Percentiles rank a stretch among this genome's conserved stretches.
Evolutionary conservation across 2,797 vertebrate genomes (phyloP).

Genomic region (Argentina silus): DNA sequence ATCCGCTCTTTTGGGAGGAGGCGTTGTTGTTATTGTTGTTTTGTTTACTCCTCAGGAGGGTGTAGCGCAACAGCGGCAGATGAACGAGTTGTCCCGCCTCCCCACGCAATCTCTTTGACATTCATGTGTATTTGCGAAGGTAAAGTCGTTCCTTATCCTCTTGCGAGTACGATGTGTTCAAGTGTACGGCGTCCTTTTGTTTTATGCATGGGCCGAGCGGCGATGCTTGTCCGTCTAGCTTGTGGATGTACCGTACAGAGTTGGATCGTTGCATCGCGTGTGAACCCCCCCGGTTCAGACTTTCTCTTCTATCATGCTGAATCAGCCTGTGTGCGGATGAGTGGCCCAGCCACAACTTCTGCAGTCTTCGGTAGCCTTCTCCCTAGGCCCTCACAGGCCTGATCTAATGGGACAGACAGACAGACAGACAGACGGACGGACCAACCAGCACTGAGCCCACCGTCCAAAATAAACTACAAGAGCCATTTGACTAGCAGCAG

Average conservation of each 20-base stretch:
- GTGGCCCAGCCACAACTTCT: constrained; percentile 53
- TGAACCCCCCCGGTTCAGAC: constrained; percentile 21
- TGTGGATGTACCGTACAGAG: neutral
- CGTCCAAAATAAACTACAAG: neutral
- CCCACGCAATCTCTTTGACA: constrained; percentile 63
- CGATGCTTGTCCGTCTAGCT: neutral
- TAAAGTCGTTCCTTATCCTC: neutral
- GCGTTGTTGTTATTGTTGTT: constrained; percentile 33
- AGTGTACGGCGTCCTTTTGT: neutral
- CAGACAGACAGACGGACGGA: neutral
- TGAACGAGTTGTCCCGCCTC: constrained; percentile 24
- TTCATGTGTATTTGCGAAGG: too few species aligned
- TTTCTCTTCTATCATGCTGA: constrained; percentile 51
- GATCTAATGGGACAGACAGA: constrained; percentile 60
- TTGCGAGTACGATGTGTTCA: neutral
- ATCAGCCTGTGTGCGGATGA: constrained; percentile 52
- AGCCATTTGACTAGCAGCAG: constrained; percentile 12
- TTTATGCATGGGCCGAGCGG: neutral
- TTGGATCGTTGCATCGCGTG: constrained; percentile 29
- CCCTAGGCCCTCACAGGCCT: constrained; percentile 51
- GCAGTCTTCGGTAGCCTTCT: constrained; percentile 30
- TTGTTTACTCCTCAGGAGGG: constrained; percentile 52
- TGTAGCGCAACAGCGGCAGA: constrained; percentile 56
- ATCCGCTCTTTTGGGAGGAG: constrained; percentile 21
- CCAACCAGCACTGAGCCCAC: too few species aligned